Evolutionary conservation across 2,113 vertebrate genomes (phyloP).

Genomic region (Thalassarche chlororhynchos): DNA sequence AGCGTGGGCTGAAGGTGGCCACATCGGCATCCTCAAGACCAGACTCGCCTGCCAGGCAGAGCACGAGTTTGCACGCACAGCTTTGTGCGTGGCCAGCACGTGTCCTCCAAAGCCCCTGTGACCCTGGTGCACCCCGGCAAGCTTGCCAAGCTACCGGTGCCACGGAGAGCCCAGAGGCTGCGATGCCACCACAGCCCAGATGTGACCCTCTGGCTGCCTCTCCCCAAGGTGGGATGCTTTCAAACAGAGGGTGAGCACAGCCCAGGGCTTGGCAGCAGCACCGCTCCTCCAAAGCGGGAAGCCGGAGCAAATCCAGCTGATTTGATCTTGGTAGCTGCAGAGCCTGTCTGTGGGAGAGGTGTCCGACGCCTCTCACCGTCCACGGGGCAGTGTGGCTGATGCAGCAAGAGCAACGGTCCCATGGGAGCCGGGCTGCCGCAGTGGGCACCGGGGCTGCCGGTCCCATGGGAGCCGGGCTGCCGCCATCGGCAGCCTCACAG

Average conservation of each 20-base stretch:
- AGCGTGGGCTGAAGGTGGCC: neutral
- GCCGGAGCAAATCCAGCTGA: neutral
- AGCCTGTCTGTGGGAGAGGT: neutral
- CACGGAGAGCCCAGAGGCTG: neutral
- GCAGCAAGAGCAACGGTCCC: neutral
- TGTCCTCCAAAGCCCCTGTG: neutral
- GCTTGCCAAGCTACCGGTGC: neutral
- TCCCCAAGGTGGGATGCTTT: no score
- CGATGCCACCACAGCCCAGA: neutral
- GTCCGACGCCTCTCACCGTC: no score
- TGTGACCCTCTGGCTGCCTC: neutral
- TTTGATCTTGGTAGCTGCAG: neutral
- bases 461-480: no score
- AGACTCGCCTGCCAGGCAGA: neutral
- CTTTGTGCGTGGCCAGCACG: fast-evolving
- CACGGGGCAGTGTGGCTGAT: neutral
- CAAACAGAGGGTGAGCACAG: neutral
- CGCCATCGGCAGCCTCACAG: fast-evolving
- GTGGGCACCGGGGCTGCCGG: no score
- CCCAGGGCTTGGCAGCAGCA: neutral
- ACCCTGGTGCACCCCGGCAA: fast-evolving
- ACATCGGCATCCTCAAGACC: neutral
- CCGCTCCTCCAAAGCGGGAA: fast-evolving
- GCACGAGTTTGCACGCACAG: neutral
- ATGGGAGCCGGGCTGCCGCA: no score